phyloP scores from a whole-genome alignment of 2,113 vertebrate genomes.

The Archocentrus centrarchus region DNA sequence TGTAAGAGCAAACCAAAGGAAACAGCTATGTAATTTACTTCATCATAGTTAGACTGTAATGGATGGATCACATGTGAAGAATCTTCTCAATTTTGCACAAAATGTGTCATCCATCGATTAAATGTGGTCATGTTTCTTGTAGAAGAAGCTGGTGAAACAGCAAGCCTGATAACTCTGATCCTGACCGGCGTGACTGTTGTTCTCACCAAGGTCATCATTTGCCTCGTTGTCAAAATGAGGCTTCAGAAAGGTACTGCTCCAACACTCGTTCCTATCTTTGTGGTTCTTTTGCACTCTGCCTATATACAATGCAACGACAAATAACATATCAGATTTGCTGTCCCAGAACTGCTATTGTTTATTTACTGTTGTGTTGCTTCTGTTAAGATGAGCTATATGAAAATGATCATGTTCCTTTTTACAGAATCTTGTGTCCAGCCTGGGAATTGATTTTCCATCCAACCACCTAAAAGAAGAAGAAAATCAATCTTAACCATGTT shows the following conservation, averaged over 20 bases:
- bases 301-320: neutral
- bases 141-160: neutral
- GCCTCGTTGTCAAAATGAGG: too few species aligned
- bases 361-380: neutral
- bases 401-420: neutral
- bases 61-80: neutral
- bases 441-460: neutral
- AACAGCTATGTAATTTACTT: neutral
- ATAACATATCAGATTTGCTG: too few species aligned
- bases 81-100: neutral
- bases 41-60: accelerated
- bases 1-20: neutral
- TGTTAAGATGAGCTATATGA: neutral
- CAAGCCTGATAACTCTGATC: neutral
- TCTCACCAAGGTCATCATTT: too few species aligned
- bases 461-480: neutral
- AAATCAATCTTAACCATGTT: neutral
- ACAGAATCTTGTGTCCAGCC: neutral
- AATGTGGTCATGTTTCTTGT: accelerated
- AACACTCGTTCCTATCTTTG: too few species aligned
- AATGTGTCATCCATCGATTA: neutral
- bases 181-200: neutral
- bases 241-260: too few species aligned
- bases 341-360: neutral
- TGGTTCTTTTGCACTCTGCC: neutral